Conservation (phyloP, 1,140 invertebrate genomes). For the Sycophaga agraensis region DNA sequence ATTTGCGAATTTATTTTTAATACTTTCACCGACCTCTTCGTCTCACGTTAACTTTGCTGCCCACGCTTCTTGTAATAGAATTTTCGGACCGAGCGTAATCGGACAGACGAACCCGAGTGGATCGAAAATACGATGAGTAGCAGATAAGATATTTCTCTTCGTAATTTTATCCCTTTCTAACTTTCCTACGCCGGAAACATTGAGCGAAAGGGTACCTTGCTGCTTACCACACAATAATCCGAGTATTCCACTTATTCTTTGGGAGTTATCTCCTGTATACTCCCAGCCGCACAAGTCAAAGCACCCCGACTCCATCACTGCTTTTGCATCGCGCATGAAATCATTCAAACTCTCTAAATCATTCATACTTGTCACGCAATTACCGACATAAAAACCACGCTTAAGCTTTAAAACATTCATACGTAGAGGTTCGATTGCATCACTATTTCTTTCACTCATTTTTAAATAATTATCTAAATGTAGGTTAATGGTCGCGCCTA, state of each 20-base stretch:
- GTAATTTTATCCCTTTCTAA: background rate
- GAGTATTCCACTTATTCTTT: background rate
- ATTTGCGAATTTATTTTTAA: constrained; percentile 1
- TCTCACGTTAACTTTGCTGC: constrained; percentile 31
- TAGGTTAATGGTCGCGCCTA: background rate
- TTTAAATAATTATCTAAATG: constrained; percentile 2
- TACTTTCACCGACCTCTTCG: constrained; percentile 11
- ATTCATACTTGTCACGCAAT: constrained; percentile 3
- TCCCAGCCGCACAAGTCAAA: constrained; percentile 21
- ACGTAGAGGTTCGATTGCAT: no score
- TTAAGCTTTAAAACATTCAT: background rate
- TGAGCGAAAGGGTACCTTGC: background rate
- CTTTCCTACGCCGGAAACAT: background rate
- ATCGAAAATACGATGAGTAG: constrained; percentile 34
- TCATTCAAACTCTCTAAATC: background rate
- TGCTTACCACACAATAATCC: constrained; percentile 10
- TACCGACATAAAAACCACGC: background rate
- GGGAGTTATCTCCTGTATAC: background rate
- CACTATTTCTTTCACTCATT: background rate
- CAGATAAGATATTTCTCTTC: constrained; percentile 35
- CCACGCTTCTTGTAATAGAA: constrained; percentile 33
- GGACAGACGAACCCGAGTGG: constrained; percentile 34
- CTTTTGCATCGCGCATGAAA: constrained; percentile 6
- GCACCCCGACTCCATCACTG: constrained; percentile 1
- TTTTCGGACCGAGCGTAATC: constrained; percentile 26